These are phyloP conservation scores for Anastrepha ludens DNA, from an alignment of 1,140 invertebrate species.

Conservation along the genomic window DNA sequence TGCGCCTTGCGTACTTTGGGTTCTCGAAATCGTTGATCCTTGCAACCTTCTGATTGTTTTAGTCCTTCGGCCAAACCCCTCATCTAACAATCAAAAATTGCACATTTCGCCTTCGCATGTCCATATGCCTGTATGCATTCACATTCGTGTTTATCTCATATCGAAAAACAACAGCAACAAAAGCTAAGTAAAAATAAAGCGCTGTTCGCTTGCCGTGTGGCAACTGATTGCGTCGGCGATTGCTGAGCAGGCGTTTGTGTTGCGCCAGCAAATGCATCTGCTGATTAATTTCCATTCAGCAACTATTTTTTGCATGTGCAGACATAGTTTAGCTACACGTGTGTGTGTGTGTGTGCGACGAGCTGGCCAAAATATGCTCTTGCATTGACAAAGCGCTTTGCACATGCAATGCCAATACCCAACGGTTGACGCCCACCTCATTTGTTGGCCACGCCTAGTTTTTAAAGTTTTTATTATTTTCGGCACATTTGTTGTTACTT, in stretches of 20 bases:
- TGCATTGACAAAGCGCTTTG: slow-evolving; percentile 45
- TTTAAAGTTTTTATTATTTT: neutral
- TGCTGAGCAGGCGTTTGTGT: neutral
- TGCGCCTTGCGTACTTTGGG: neutral
- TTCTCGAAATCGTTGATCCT: neutral
- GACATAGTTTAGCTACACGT: neutral
- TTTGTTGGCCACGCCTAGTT: slow-evolving; percentile 23
- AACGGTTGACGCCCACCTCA: slow-evolving; percentile 46
- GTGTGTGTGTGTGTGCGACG: neutral
- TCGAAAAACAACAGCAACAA: neutral
- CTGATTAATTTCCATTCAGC: slow-evolving; percentile 45
- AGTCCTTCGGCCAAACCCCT: neutral
- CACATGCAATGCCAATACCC: slow-evolving; percentile 29
- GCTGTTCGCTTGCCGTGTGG: neutral
- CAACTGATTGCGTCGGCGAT: slow-evolving; percentile 38
- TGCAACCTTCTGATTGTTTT: neutral
- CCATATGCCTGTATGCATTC: neutral
- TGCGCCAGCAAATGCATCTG: slow-evolving; percentile 28
- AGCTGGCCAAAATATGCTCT: neutral
- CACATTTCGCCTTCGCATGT: slow-evolving; percentile 30
- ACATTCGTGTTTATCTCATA: neutral
- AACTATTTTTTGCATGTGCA: neutral
- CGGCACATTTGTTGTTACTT: neutral
- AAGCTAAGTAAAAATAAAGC: neutral
- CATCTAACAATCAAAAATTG: slow-evolving; percentile 39